These are phyloP conservation scores for Ptilorrhoa leucosticta DNA, from an alignment of 2,113 vertebrate species.

Conservation along the genomic window DNA sequence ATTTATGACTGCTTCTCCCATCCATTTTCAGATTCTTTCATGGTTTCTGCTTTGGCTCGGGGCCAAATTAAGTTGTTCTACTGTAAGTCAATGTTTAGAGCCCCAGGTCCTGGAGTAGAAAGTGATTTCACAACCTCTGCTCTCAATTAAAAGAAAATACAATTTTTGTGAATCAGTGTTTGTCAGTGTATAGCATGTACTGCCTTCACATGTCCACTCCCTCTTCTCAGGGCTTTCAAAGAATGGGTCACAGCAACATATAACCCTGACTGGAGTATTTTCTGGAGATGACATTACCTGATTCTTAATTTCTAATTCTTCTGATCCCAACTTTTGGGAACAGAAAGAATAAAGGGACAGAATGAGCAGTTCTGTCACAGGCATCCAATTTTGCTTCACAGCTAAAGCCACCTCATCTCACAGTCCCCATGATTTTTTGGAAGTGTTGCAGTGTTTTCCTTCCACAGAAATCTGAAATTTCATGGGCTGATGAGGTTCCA, in stretches of 20 bases:
- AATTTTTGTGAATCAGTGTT: neutral
- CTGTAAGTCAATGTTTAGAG: slow-evolving; percentile 20
- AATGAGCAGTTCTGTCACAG: neutral
- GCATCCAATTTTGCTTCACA: neutral
- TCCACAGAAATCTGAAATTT: neutral
- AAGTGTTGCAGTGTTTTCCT: neutral
- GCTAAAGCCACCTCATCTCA: neutral
- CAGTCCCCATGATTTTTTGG: neutral
- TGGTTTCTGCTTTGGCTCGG: neutral
- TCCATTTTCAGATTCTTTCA: neutral
- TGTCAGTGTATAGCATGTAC: neutral
- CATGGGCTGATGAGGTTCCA: neutral
- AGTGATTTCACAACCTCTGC: neutral
- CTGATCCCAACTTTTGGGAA: neutral
- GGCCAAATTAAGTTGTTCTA: neutral
- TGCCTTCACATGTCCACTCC: neutral
- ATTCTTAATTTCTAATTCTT: neutral
- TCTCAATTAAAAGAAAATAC: slow-evolving; percentile 23
- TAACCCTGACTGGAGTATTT: neutral
- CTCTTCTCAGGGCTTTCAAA: neutral
- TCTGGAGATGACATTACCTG: neutral
- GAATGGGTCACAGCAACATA: neutral
- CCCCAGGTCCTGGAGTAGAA: neutral
- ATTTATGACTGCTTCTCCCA: slow-evolving; percentile 23
- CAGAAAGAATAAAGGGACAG: neutral